Evolutionary conservation across 2,888 invertebrate genomes (phyloP).

Genomic region (Phyto melanocephala): DNA sequence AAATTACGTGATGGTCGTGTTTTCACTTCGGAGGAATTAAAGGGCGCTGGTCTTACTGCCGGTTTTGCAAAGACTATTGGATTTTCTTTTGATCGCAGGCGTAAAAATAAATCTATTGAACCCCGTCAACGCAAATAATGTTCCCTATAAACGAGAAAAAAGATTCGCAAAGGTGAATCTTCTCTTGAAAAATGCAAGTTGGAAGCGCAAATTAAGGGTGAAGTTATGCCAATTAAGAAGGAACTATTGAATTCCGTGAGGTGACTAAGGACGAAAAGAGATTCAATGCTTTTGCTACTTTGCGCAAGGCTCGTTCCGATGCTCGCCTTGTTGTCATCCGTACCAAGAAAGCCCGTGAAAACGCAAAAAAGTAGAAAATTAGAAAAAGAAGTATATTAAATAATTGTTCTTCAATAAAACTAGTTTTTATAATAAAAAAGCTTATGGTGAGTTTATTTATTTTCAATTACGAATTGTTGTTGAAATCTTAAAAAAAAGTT

Average conservation of each 20-base stretch:
- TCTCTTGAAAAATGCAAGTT: slow-evolving; percentile 94
- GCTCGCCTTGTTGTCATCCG: slow-evolving; percentile 93
- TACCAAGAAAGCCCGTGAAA: slow-evolving; percentile 96
- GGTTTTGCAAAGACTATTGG: slow-evolving; percentile 95
- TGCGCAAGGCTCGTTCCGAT: slow-evolving; percentile 94
- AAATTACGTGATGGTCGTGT: slow-evolving; percentile 97
- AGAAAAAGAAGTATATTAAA: slow-evolving; percentile 83
- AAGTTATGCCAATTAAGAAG: slow-evolving; percentile 92
- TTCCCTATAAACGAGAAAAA: slow-evolving; percentile 97
- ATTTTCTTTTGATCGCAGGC: slow-evolving; percentile 95
- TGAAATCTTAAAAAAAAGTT: no score
- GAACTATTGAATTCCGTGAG: slow-evolving; percentile 88
- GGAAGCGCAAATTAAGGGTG: slow-evolving; percentile 90
- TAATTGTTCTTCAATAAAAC: slow-evolving; percentile 47
- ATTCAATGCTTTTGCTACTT: slow-evolving; percentile 92
- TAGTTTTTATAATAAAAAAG: slow-evolving; percentile 52
- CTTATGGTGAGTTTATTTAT: no score
- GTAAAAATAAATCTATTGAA: slow-evolving; percentile 97
- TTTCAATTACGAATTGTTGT: no score
- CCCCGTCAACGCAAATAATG: slow-evolving; percentile 95
- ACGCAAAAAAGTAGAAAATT: slow-evolving; percentile 96
- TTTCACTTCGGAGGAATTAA: slow-evolving; percentile 96
- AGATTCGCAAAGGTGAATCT: slow-evolving; percentile 90
- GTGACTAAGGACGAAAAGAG: slow-evolving; percentile 94
- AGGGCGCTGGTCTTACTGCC: slow-evolving; percentile 93